Conservation (phyloP, 2,888 invertebrate species). For the Megastigmus dorsalis region DNA sequence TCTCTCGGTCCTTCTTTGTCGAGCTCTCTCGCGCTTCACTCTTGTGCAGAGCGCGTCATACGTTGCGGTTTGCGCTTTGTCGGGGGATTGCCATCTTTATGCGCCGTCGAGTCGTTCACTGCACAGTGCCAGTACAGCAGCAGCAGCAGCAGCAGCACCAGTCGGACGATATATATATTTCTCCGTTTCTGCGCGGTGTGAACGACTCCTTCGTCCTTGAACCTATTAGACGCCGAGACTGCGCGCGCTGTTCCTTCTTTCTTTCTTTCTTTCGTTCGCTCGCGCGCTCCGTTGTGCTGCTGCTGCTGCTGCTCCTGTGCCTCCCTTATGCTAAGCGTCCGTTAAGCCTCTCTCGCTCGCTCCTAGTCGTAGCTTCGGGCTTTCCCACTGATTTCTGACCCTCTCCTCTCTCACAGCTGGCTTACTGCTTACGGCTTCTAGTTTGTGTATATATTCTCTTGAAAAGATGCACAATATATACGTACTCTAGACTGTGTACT, state of each 20-base stretch:
- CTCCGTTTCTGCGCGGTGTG: constrained; percentile 52
- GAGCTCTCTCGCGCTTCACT: neutral
- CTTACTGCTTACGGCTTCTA: neutral
- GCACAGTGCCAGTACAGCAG: constrained; percentile 1
- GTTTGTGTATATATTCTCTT: neutral
- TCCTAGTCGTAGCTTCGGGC: neutral
- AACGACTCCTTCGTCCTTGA: constrained; percentile 63
- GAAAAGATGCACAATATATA: neutral
- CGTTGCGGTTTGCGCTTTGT: constrained; percentile 57
- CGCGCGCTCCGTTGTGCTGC: constrained; percentile 35
- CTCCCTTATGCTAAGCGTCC: constrained; percentile 26
- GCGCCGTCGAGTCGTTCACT: constrained; percentile 54
- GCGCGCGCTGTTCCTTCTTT: too few relatives aligned
- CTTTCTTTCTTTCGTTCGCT: too few relatives aligned
- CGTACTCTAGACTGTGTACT: too few relatives aligned
- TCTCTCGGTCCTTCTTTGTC: neutral
- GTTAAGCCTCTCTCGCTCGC: constrained; percentile 19
- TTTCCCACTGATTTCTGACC: constrained; percentile 1
- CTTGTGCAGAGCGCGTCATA: constrained; percentile 46
- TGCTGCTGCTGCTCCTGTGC: constrained; percentile 9
- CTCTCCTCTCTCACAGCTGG: constrained; percentile 8
- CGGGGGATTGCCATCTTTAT: constrained; percentile 58
- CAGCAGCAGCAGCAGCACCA: neutral
- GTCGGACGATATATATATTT: too few relatives aligned
- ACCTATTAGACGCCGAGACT: constrained; percentile 61